Base-by-base conservation (phyloP, 2,113 vertebrate genomes). In the Lampris incognitus region DNA sequence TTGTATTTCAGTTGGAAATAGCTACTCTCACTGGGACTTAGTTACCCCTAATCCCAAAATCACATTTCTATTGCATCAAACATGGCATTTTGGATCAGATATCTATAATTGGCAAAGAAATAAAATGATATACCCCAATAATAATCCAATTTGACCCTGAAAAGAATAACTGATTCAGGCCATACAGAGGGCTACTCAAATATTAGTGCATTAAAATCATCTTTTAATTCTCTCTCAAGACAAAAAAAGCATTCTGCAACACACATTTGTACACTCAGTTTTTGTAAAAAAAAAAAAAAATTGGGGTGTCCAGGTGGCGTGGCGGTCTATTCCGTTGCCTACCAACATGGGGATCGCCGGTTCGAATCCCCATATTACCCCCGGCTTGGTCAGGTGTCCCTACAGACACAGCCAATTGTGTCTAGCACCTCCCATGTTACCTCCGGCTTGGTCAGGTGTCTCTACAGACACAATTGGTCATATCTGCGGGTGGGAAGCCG, bases 31-130 rank as follows among this genome's bases (percentile, higher is more conserved):
- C 67, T 82, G 77, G 42, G 83, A 37, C 74, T 72, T 66, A 55
- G 65, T 76, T 65, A 61, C 69, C 52, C 63, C 76, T 84, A 85
- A 89, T 85, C 58, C 66, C 75, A 69, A 61, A 63, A 86, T 76
- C 65, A 75, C 56, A 76, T 76, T 60, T 41, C 54, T 37, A 62
- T 56, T 40, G 71, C 10, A 58, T 58, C 61, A 40, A 13, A 51
- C 9, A 24, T 24, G 24, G 68, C 10, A 40, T 65, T 73, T 60
- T 42, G 42, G 8, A 60, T 73, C 44, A 56, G 49, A 71, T 73
- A 44, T 52, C 64, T 38, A 54, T 61, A 9, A 60, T 49, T 40
- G 49, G 59, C 10, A 5, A n/a, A 13, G 10, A 41, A 51, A 10
- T 65, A 36, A 2, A 59, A 65, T n/a, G 65, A 61, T 58, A 84